Evolutionary conservation across 2,888 invertebrate genomes (phyloP).

Genomic region (Sclerodermus sp.): DNA sequence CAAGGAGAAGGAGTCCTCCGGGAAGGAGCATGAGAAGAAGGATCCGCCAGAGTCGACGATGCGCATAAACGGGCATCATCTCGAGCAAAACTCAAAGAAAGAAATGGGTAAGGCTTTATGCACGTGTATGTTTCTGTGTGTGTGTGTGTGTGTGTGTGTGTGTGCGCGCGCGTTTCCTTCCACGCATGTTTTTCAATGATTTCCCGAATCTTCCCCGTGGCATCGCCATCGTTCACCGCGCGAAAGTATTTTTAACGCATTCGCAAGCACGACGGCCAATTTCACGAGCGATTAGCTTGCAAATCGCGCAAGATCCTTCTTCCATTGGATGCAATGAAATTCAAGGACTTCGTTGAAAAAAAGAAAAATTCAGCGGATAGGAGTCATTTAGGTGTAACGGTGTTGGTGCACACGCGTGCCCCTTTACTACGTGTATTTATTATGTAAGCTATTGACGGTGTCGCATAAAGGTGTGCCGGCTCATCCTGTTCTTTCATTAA

Average conservation of each 20-base stretch:
- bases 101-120: slow-evolving; percentile 46
- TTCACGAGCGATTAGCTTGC: no score
- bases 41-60: slow-evolving; percentile 43
- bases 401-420: slow-evolving; percentile 2
- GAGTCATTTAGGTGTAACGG: slow-evolving; percentile 9
- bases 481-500: slow-evolving; percentile 47
- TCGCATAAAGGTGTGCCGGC: slow-evolving; percentile 40
- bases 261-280: no score
- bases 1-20: background rate
- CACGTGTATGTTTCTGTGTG: background rate
- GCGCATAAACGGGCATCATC: slow-evolving; percentile 55
- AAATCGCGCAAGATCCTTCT: no score
- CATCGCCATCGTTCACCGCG: no score
- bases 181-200: no score
- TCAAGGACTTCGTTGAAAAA: no score
- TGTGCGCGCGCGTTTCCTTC: no score
- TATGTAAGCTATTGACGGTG: slow-evolving; percentile 49
- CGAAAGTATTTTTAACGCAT: no score
- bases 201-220: no score
- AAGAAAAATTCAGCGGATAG: background rate
- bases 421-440: slow-evolving; percentile 20
- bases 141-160: no score
- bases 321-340: no score
- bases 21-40: slow-evolving; percentile 44
- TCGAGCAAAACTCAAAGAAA: slow-evolving; percentile 42